phyloP scores from a whole-genome alignment of 2,888 invertebrate species.

The Amaurobius ferox region DNA sequence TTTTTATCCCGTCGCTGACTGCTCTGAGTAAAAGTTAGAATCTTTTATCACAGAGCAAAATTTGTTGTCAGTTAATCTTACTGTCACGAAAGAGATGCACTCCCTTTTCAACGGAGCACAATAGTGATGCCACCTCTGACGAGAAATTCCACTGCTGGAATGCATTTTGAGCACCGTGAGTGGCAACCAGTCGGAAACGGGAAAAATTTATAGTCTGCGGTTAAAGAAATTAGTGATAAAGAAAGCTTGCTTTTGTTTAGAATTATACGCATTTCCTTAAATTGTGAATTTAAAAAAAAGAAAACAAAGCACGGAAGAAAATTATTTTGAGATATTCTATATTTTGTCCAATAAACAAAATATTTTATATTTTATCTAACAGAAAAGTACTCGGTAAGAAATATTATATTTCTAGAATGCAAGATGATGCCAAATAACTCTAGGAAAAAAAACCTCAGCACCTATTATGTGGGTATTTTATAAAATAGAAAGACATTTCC shows the following conservation, averaged over 20 bases:
- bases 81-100: constrained; percentile 25
- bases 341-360: too few species aligned
- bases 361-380: too few species aligned
- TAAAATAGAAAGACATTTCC: too few species aligned
- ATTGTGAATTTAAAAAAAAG: neutral
- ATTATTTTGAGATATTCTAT: too few species aligned
- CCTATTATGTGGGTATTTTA: too few species aligned
- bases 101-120: neutral
- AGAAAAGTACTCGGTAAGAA: too few species aligned
- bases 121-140: constrained; percentile 6
- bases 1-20: constrained; percentile 20
- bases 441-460: too few species aligned
- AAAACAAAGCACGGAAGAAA: too few species aligned
- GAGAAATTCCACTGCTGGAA: constrained; percentile 8
- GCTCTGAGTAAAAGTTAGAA: neutral
- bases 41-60: constrained; percentile 7
- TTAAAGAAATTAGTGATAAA: neutral
- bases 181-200: constrained; percentile 14
- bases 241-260: neutral
- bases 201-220: constrained; percentile 9
- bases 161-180: constrained; percentile 12
- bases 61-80: constrained; percentile 37
- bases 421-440: too few species aligned
- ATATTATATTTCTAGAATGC: too few species aligned
- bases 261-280: neutral